Base-by-base conservation (phyloP, 2,113 vertebrate genomes). In the Hepsetus odoe region DNA sequence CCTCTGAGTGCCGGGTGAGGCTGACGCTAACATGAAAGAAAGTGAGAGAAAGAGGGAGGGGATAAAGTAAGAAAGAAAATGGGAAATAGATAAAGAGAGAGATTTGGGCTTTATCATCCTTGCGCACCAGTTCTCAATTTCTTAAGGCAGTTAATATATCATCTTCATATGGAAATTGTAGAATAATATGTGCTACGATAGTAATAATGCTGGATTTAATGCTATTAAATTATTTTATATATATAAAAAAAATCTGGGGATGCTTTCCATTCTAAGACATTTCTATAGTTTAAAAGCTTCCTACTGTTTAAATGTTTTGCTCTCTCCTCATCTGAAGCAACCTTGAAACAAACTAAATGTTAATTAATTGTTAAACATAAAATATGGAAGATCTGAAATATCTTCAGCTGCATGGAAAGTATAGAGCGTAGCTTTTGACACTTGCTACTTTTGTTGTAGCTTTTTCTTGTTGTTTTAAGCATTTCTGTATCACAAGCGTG, bases 11-110 rank as follows among this genome's bases (percentile, higher is more conserved):
- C 18, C 64, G 67, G 35, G 49, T 32, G 38, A 38, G 20, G n/a
- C 74, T 55, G 33, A 30, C 49, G 28, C 74, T 28, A 59, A 44
- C 59, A 74, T 61, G 20, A 74, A 38, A 32, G 76, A 7, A 38
- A 72, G 53, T 12, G 32, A 12, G 46, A 56, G 46, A 62, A 76
- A 32, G 24, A 11, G 72, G 38, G 12, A 5, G 73, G 26, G 10
- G 30, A 76, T 56, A 61, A 64, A 58, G 68, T 33, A 59, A 56
- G 28, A 67, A 76, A 59, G 42, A 24, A 38, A 5, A 26, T 16
- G 32, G 33, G 32, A 11, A 62, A 44, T 38, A 44, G 24, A 10
- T 22, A 72, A 51, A 49, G 28, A 67, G 22, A 67, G 24, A 74
- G 42, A 58, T 51, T 35, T 67, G 11, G 38, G 67, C 30, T 42